These are phyloP conservation scores for Pheosia tremula DNA, from an alignment of 2,888 invertebrate genomes.

Conservation along the genomic window DNA sequence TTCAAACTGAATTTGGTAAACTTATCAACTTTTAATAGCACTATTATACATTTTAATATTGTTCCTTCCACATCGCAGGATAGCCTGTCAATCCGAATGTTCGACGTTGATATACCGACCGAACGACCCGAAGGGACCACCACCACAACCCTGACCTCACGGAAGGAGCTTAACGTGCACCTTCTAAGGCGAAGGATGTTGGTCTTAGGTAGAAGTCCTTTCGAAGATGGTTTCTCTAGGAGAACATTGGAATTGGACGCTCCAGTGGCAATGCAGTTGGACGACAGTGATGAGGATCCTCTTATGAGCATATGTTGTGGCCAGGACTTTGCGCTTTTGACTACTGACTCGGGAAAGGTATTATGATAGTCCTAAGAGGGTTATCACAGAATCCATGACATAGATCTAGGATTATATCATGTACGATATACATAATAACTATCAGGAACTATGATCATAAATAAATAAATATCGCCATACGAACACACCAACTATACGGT, in stretches of 20 bases:
- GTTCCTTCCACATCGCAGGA: constrained; percentile 53
- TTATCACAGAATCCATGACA: too few relatives aligned
- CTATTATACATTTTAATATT: too few relatives aligned
- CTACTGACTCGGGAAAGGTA: constrained; percentile 94
- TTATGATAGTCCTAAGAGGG: not conserved
- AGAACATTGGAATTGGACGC: constrained; percentile 70
- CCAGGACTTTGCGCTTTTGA: constrained; percentile 95
- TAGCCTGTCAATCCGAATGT: constrained; percentile 68
- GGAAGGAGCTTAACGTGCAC: constrained; percentile 67
- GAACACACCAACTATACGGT: too few relatives aligned
- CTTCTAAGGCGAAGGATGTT: constrained; percentile 69
- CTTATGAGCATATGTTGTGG: constrained; percentile 91
- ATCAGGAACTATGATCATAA: too few relatives aligned
- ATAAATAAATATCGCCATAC: too few relatives aligned
- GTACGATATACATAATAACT: too few relatives aligned
- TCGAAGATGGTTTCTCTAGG: constrained; percentile 63
- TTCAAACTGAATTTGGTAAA: too few relatives aligned
- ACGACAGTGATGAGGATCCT: constrained; percentile 90
- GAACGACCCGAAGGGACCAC: constrained; percentile 50
- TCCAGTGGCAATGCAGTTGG: constrained; percentile 83
- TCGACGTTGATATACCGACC: constrained; percentile 55
- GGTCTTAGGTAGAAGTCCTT: constrained; percentile 68
- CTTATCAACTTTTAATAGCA: too few relatives aligned
- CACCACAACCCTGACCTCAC: constrained; percentile 50
- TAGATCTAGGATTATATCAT: too few relatives aligned